A percentile compares a stretch with the other conserved stretches of the same genome.
These are phyloP conservation scores for Pseudococcus viburni DNA, from an alignment of 2,888 invertebrate genomes.

Conservation along the genomic window DNA sequence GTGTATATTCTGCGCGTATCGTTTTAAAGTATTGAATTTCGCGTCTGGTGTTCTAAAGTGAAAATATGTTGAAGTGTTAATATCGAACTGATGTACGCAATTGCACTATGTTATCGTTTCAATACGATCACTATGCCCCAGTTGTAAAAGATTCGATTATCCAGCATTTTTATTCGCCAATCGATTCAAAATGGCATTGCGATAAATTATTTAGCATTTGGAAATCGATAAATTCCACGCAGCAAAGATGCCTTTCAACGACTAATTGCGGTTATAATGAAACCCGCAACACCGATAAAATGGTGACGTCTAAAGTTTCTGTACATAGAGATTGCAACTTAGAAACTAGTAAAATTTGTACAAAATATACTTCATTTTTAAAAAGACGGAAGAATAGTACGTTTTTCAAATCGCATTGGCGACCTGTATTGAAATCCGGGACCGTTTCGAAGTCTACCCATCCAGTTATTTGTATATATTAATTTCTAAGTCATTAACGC, in stretches of 20 bases:
- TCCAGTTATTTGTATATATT: conserved; percentile 45
- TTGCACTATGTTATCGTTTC: conserved; percentile 51
- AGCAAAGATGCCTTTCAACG: conserved; percentile 31
- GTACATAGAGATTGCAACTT: conserved; percentile 2
- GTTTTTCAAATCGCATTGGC: background rate
- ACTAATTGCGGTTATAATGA: conserved; percentile 50
- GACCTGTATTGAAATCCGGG: background rate
- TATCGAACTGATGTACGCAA: conserved; percentile 35
- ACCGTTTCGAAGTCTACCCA: background rate
- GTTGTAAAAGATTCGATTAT: background rate
- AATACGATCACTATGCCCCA: conserved; percentile 35
- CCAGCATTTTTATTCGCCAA: background rate
- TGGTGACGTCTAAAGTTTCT: conserved; percentile 45
- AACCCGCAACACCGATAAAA: conserved; percentile 47
- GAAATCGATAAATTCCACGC: background rate
- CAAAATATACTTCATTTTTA: background rate
- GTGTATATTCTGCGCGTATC: background rate
- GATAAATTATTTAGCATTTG: background rate
- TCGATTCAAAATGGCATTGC: conserved; percentile 14
- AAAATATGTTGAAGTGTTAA: conserved; percentile 39
- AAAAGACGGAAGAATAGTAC: conserved; percentile 15
- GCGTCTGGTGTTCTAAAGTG: conserved; percentile 22
- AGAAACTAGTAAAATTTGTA: conserved; percentile 39
- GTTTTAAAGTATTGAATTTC: background rate
- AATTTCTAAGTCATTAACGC: background rate